Conservation (phyloP, 2,797 vertebrate species). For the Microctenopoma steveboyesi region DNA sequence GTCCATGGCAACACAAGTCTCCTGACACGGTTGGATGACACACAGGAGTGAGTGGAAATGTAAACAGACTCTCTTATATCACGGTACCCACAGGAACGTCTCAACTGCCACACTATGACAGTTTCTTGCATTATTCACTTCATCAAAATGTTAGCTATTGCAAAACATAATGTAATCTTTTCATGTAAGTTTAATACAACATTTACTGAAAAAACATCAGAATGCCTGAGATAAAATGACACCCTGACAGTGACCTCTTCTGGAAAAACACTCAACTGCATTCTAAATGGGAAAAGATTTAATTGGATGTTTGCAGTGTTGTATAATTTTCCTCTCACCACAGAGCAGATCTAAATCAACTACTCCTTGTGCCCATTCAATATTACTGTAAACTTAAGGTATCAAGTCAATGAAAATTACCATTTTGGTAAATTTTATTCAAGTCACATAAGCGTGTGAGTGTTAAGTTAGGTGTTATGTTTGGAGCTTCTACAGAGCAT, state of each 20-base stretch:
- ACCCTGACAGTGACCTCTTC: conserved; percentile 68
- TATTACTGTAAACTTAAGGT: background rate
- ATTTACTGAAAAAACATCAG: conserved; percentile 7
- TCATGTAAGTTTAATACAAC: conserved; percentile 28
- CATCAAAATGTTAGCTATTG: conserved; percentile 19
- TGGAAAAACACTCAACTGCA: conserved; percentile 50
- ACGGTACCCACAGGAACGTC: conserved; percentile 8
- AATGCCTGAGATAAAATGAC: background rate
- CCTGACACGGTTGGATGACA: conserved; percentile 11
- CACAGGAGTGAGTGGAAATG: conserved; percentile 1
- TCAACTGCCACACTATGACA: background rate
- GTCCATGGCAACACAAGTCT: conserved; percentile 48
- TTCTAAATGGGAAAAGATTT: background rate
- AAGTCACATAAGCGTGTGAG: no score
- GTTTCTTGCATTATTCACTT: conserved; percentile 34
- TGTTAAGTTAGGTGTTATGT: background rate
- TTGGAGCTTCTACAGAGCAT: background rate
- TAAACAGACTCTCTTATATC: conserved; percentile 29
- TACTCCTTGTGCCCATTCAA: background rate
- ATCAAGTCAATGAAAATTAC: background rate
- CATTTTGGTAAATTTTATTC: background rate
- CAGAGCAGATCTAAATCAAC: background rate
- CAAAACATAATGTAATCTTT: background rate
- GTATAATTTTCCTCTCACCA: background rate
- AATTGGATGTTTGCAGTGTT: conserved; percentile 4